Evolutionary conservation across 1,140 invertebrate species (phyloP).

Genomic region (Pararge aegeria): DNA sequence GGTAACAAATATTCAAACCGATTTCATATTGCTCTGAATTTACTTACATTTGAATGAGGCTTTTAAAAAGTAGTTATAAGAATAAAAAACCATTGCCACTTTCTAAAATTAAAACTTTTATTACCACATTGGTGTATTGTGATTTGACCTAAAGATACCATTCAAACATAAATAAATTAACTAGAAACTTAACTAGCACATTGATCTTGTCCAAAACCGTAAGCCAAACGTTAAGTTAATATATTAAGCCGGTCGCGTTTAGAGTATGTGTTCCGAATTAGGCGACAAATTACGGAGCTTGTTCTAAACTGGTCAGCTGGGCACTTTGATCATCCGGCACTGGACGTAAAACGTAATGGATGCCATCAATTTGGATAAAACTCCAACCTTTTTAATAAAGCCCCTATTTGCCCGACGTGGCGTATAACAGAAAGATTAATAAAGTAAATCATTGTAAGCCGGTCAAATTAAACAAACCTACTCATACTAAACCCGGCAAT

Average conservation of each 20-base stretch:
- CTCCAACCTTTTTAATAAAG: constrained; percentile 36
- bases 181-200: no score
- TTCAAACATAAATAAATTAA: no score
- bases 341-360: constrained; percentile 34
- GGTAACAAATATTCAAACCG: no score
- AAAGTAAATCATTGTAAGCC: constrained; percentile 36
- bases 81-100: no score
- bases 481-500: constrained; percentile 37
- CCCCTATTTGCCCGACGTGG: constrained; percentile 31
- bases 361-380: constrained; percentile 33
- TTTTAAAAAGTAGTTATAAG: no score
- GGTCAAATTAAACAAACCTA: constrained; percentile 33
- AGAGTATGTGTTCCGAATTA: constrained; percentile 17
- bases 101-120: no score
- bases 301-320: constrained; percentile 29
- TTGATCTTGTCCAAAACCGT: background rate
- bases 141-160: no score
- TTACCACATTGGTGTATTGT: no score
- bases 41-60: no score
- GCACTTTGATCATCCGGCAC: constrained; percentile 31
- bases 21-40: no score
- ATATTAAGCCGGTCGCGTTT: constrained; percentile 9
- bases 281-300: constrained; percentile 29
- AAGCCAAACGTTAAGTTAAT: background rate
- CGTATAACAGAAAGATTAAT: constrained; percentile 36